Conservation (phyloP, 2,113 vertebrate genomes). For the Embiotoca jacksoni region DNA sequence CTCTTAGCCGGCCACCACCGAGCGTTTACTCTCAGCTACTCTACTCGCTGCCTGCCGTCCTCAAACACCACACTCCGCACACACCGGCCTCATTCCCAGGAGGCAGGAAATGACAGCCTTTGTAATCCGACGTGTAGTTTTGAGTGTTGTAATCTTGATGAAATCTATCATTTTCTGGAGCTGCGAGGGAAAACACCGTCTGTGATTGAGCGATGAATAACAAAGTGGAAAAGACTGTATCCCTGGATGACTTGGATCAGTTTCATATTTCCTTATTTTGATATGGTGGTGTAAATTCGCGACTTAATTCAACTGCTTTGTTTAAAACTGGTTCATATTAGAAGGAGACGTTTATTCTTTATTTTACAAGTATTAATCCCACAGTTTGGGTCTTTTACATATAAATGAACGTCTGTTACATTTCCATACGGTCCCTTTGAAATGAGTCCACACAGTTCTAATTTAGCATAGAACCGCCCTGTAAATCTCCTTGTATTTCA, state of each 20-base stretch:
- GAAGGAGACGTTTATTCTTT: too few species aligned
- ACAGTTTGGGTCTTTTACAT: too few species aligned
- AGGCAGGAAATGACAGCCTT: constrained; percentile 59
- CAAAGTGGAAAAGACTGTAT: constrained; percentile 28
- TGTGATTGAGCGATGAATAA: constrained; percentile 21
- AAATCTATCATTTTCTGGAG: constrained; percentile 53
- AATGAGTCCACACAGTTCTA: too few species aligned
- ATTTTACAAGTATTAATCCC: too few species aligned
- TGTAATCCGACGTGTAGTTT: constrained; percentile 52
- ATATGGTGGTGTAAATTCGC: neutral
- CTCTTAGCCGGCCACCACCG: constrained; percentile 49
- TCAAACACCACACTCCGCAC: constrained; percentile 33
- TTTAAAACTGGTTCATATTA: too few species aligned
- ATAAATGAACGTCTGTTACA: too few species aligned
- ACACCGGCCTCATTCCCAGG: constrained; percentile 38
- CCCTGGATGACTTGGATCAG: constrained; percentile 3
- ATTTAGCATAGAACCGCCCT: too few species aligned
- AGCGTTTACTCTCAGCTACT: constrained; percentile 39
- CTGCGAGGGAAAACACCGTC: constrained; percentile 38
- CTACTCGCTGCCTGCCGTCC: constrained; percentile 32
- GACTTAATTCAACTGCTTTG: too few species aligned
- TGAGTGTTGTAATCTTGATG: constrained; percentile 58
- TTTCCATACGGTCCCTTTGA: too few species aligned
- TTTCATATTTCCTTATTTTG: neutral
- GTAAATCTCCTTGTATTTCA: too few species aligned